Base-by-base conservation (phyloP, 1,140 invertebrate species). In the Psilanteris sp. region DNA sequence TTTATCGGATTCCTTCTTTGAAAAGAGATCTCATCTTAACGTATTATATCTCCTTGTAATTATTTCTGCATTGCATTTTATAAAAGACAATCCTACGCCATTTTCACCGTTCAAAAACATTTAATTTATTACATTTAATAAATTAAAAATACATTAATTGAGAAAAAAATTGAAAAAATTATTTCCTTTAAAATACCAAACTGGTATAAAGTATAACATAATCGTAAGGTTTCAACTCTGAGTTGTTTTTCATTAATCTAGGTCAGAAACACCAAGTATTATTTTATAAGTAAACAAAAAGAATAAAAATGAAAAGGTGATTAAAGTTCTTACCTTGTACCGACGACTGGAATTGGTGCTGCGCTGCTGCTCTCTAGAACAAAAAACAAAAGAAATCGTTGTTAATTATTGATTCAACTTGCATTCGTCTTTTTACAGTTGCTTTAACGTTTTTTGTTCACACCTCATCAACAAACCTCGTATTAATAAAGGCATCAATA, bases 281-380 rank as follows among this genome's bases (percentile, higher is more conserved):
- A 20, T 20, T 20, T 2, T 2, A 20, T 20, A 37, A 18, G 9
- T n/a, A 20, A 37, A 37, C 1, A 1, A 37, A 1, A 37, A 20
- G 6, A 1, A 26, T 27, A 41, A 41, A 24, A 24, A 26, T 1
- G 5, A 24, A 11, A 14, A 13, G 13, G 3, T 8, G 34, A 37
- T 44, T 11, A 20, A 10, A 37, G 36, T 29, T 82, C 84, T 92
- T 82, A 93, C 92, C 89, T 85, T 91, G 90, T 22, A 91, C 85
- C 52, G 91, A 86, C 72, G 88, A 68, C 70, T 91, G 90, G 72
- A 91, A 89, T 71, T 93, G 92, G 81, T 92, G 92, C 54, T 91
- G 89, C 31, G 90, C 89, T 57, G 90, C 90, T 76, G 90, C 89
- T 85, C 90, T 92, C 92, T 93, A 90, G n/a, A n/a, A n/a, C n/a